Base-by-base conservation (phyloP, 2,797 vertebrate species). In the Aselliscus stoliczkanus region DNA sequence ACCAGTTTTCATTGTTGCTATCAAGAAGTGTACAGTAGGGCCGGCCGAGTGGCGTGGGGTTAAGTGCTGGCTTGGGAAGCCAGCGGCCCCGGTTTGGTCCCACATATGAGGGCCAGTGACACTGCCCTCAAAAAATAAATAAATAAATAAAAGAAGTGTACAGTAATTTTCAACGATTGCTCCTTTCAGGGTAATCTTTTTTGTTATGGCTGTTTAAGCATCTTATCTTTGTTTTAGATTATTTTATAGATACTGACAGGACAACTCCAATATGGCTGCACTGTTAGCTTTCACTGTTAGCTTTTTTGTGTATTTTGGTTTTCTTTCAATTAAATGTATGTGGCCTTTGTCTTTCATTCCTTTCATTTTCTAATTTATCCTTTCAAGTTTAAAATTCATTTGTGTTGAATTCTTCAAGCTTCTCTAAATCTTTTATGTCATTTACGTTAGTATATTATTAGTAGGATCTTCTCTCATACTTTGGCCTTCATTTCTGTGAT, bases 351-450 rank as follows among this genome's bases (percentile, higher is more conserved):
- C 44, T 79, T 12, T 7, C 17, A 25, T 82, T 60, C 88, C 8
- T 90, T 84, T 85, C 11, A 79, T 93, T 81, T 96, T 87, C 73
- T 86, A 37, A 37, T 73, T 87, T 95, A 54, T 70, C 39, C 27
- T 65, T 94, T 93, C 84, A 58, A 77, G 50, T 3, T 88, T 7
- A n/a, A 83, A 42, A 42, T 42, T 42, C 3, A 31, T 83, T 83
- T 77, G 29, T 82, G 9, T 64, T 84, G 47, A 81, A 67, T 73
- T 73, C 89, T 83, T 90, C 20, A 93, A 34, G 39, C 47, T 52
- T 90, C 29, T n/a, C 20, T 58, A 60, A 81, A 52, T 85, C 7
- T 12, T 93, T 85, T 31, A 75, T 75, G n/a, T 58, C 37, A n/a
- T 70, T 87, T 77, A 17, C 7, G 34, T 62, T 47, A 47, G 34